Evolutionary conservation across 2,797 vertebrate genomes (phyloP).

Genomic region (Gymnothorax javanicus): DNA sequence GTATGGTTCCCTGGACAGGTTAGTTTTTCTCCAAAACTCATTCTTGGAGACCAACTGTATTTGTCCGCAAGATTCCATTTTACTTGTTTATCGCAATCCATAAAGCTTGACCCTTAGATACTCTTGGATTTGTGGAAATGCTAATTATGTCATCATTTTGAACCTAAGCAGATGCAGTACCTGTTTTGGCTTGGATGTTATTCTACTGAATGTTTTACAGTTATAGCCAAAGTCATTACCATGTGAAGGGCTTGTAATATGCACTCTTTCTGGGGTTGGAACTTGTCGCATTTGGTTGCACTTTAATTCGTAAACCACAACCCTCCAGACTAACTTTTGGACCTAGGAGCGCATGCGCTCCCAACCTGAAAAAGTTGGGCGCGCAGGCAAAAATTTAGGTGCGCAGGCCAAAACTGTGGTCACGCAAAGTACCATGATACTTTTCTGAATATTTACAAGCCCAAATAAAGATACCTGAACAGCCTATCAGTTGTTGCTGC

Average conservation of each 20-base stretch:
- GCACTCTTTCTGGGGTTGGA: background rate
- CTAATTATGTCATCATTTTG: background rate
- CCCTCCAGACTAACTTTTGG: no score
- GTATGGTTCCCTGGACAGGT: constrained; percentile 89
- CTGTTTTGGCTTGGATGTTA: background rate
- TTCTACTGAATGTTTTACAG: background rate
- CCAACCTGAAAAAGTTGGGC: no score
- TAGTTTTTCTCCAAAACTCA: constrained; percentile 48
- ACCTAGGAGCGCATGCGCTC: no score
- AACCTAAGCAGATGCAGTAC: background rate
- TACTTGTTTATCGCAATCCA: background rate
- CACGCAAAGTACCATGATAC: no score
- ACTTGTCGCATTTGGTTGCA: background rate
- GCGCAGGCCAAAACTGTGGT: no score
- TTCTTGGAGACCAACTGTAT: background rate
- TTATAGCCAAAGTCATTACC: background rate
- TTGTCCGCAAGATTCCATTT: background rate
- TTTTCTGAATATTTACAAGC: no score
- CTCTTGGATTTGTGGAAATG: background rate
- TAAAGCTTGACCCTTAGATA: background rate
- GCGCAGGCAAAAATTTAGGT: no score
- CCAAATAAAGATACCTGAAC: no score
- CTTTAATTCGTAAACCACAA: background rate
- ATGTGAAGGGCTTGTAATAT: background rate
- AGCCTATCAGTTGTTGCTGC: no score